These are phyloP conservation scores for Vanessa cardui DNA, from an alignment of 2,888 invertebrate genomes.

Conservation along the genomic window DNA sequence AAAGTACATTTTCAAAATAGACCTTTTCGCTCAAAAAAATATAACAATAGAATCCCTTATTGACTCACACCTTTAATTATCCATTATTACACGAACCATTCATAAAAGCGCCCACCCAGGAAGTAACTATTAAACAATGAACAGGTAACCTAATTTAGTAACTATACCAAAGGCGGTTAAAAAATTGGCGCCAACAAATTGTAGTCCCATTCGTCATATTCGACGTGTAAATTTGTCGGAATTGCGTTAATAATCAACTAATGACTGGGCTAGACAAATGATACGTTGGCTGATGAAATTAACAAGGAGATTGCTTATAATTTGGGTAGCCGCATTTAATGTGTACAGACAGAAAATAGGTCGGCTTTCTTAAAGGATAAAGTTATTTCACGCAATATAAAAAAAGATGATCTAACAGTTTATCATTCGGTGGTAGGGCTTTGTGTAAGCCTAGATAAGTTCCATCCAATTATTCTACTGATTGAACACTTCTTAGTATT, in stretches of 20 bases:
- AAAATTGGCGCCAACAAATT: constrained; percentile 33
- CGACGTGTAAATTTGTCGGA: constrained; percentile 15
- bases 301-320: constrained; percentile 23
- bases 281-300: constrained; percentile 32
- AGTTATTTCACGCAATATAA: too few relatives aligned
- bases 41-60: background rate
- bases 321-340: constrained; percentile 25
- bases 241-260: constrained; percentile 31
- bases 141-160: constrained; percentile 31
- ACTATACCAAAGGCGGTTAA: constrained; percentile 16
- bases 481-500: too few relatives aligned
- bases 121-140: constrained; percentile 18
- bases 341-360: too few relatives aligned
- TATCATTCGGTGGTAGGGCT: too few relatives aligned
- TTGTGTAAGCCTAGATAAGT: too few relatives aligned
- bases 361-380: background rate
- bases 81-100: constrained; percentile 22
- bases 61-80: constrained; percentile 4
- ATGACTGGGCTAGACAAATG: constrained; percentile 35
- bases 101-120: constrained; percentile 36
- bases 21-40: background rate
- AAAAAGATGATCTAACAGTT: too few relatives aligned
- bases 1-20: background rate
- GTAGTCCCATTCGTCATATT: constrained; percentile 28
- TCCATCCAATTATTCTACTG: too few relatives aligned